A percentile compares a stretch with the other conserved stretches of the same genome.
These are phyloP conservation scores for Peromyscus melanophrys DNA, from an alignment of 2,797 vertebrate species.

Conservation along the genomic window DNA sequence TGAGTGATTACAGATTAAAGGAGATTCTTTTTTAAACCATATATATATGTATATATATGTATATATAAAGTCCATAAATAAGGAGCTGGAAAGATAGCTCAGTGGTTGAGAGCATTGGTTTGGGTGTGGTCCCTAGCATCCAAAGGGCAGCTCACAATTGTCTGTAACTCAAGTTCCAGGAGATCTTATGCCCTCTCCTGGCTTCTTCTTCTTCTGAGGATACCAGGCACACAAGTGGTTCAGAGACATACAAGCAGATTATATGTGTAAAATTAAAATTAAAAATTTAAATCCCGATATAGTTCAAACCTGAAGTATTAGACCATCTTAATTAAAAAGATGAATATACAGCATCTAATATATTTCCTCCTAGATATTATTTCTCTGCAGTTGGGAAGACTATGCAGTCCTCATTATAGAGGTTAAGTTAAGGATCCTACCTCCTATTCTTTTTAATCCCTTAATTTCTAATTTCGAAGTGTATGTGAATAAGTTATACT, in stretches of 20 bases:
- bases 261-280: not conserved
- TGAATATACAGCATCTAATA: not conserved
- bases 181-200: not conserved
- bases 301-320: slow-evolving; percentile 44
- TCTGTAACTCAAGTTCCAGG: not conserved
- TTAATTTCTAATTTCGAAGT: slow-evolving; percentile 54
- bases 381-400: not conserved
- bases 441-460: slow-evolving; percentile 3
- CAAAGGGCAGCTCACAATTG: not conserved
- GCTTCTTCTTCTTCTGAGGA: not conserved
- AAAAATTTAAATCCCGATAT: not conserved
- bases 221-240: not conserved
- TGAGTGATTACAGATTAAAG: slow-evolving; percentile 10
- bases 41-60: no score
- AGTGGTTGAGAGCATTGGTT: not conserved
- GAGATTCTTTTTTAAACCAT: not conserved
- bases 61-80: not conserved
- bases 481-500: slow-evolving; percentile 10
- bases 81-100: not conserved
- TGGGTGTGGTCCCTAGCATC: not conserved
- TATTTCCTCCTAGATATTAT: slow-evolving; percentile 23
- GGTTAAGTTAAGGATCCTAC: not conserved
- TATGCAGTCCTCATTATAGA: not conserved
- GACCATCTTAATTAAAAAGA: not conserved
- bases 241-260: not conserved